Percentiles rank a stretch among this genome's conserved stretches.
These are phyloP conservation scores for Drosophila nikananu DNA, from an alignment of 1,140 invertebrate genomes.

Conservation along the genomic window DNA sequence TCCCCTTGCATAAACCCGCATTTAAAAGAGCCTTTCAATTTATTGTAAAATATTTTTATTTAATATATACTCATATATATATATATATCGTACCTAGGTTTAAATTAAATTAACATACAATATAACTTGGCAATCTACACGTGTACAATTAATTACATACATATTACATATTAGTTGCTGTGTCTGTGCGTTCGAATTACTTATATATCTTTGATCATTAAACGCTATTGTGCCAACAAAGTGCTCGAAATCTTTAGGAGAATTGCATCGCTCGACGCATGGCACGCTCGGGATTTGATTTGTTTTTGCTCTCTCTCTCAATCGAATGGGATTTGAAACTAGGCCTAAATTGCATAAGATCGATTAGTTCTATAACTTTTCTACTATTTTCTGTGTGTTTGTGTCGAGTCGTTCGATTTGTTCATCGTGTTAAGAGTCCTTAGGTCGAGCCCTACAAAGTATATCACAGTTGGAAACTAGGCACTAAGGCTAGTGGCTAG, in stretches of 20 bases:
- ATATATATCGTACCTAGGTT: constrained; percentile 51
- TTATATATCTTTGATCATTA: constrained; percentile 73
- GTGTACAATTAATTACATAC: constrained; percentile 48
- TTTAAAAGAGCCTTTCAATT: background rate
- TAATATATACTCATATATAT: constrained; percentile 56
- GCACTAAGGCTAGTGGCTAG: constrained; percentile 47
- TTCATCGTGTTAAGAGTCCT: constrained; percentile 35
- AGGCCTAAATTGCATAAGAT: constrained; percentile 59
- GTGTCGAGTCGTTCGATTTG: constrained; percentile 49
- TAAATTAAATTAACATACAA: constrained; percentile 57
- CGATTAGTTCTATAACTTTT: constrained; percentile 27
- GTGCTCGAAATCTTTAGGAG: constrained; percentile 78
- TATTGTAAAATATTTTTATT: constrained; percentile 71
- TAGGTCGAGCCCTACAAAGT: constrained; percentile 44
- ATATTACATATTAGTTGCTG: constrained; percentile 35
- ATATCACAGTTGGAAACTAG: constrained; percentile 79
- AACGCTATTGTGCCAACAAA: constrained; percentile 65
- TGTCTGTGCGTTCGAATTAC: constrained; percentile 21
- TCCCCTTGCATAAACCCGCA: background rate
- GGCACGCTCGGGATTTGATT: constrained; percentile 73
- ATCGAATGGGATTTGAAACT: constrained; percentile 52
- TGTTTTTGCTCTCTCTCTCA: constrained; percentile 1
- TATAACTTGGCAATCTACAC: constrained; percentile 47
- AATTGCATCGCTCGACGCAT: constrained; percentile 74
- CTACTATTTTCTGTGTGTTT: constrained; percentile 35